phyloP scores from a whole-genome alignment of 2,113 vertebrate species.

The Craseonycteris thonglongyai region DNA sequence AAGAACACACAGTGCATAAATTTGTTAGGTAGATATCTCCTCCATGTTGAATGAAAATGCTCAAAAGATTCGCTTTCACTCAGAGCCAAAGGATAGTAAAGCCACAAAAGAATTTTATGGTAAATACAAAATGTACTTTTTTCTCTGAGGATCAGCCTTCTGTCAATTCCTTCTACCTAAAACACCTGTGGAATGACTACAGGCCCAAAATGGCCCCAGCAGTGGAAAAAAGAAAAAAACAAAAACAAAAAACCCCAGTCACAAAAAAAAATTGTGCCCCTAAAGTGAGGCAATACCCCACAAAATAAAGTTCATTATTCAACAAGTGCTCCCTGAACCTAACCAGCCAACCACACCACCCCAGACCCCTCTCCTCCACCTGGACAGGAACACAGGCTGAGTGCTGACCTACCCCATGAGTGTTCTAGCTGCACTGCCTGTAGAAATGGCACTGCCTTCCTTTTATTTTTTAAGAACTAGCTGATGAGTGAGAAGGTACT shows the following conservation, averaged over 20 bases:
- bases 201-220: not conserved
- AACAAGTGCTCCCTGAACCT: not conserved
- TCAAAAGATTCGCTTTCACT: not conserved
- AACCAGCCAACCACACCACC: too few relatives aligned
- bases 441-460: not conserved
- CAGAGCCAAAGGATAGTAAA: not conserved
- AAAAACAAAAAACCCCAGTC: not conserved
- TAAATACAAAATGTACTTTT: not conserved
- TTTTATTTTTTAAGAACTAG: not conserved
- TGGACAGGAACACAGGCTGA: not conserved
- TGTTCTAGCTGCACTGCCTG: not conserved
- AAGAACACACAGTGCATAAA: not conserved
- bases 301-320: not conserved
- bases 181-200: not conserved
- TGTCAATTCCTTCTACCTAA: not conserved
- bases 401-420: not conserved
- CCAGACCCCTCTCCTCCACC: too few relatives aligned
- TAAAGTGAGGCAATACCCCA: not conserved
- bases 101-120: not conserved
- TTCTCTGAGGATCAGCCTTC: not conserved
- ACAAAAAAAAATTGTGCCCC: constrained; percentile 11
- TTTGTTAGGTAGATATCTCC: not conserved
- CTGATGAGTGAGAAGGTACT: not conserved
- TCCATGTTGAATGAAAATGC: not conserved
- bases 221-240: not conserved